Percentiles rank a stretch among this genome's conserved stretches.
phyloP scores from a whole-genome alignment of 2,113 vertebrate genomes.

The Crotalus tigris region DNA sequence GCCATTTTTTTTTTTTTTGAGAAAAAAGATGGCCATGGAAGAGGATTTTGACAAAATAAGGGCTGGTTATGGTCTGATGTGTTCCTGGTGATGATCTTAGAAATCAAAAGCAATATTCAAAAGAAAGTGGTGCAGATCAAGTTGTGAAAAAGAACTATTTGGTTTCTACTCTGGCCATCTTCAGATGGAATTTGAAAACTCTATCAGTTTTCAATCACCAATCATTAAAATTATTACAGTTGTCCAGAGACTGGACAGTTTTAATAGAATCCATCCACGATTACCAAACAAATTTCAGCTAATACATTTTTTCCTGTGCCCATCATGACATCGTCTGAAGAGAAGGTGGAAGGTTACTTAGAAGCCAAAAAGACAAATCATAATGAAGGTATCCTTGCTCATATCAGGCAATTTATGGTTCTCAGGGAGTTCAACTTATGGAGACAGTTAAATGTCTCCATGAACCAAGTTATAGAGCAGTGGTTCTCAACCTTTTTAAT shows the following conservation, averaged over 20 bases:
- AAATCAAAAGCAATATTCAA: not conserved
- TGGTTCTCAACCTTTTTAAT: no score
- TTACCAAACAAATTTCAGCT: not conserved
- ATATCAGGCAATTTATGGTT: slow-evolving; percentile 30
- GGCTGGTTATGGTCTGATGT: no score
- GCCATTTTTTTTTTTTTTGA: no score
- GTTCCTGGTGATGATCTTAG: not conserved
- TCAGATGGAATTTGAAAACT: not conserved
- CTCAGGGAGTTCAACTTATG: slow-evolving; percentile 16
- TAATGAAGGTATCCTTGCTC: slow-evolving; percentile 25
- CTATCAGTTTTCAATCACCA: not conserved
- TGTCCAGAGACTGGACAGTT: not conserved
- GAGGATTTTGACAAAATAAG: not conserved
- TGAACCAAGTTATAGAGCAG: slow-evolving; percentile 6
- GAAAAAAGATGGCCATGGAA: not conserved
- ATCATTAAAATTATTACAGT: not conserved
- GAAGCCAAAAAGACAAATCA: slow-evolving; percentile 2
- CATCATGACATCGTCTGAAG: not conserved
- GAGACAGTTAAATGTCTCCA: slow-evolving; percentile 21
- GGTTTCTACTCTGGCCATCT: not conserved
- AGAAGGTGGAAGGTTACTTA: not conserved
- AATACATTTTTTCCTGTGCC: not conserved
- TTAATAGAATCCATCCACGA: not conserved
- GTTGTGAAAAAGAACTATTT: not conserved
- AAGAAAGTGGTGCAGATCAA: not conserved